These are phyloP conservation scores for Antennarius striatus DNA, from an alignment of 2,113 vertebrate species.

Conservation along the genomic window DNA sequence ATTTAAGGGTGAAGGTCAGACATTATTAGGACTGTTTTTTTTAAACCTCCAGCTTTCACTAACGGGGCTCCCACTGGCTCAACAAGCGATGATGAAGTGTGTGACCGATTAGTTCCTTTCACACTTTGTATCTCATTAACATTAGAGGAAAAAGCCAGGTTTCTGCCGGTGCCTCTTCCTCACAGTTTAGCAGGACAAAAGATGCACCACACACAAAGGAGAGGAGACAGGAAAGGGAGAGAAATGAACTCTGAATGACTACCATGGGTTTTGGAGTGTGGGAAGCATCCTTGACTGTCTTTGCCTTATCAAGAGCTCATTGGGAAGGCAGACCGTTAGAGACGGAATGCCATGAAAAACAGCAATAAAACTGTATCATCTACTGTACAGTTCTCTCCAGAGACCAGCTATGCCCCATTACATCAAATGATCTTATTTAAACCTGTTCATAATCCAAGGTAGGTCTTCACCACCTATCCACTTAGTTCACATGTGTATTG, in stretches of 20 bases:
- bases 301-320: slow-evolving; percentile 62
- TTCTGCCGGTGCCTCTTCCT: slow-evolving; percentile 25
- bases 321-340: slow-evolving; percentile 51
- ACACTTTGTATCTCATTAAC: slow-evolving; percentile 69
- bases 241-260: neutral
- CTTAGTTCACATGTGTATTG: slow-evolving; percentile 28
- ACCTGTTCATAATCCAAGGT: slow-evolving; percentile 48
- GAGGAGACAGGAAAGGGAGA: slow-evolving; percentile 12
- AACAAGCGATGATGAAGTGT: slow-evolving; percentile 56
- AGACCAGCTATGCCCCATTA: slow-evolving; percentile 63
- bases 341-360: slow-evolving; percentile 55
- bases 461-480: slow-evolving; percentile 42
- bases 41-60: slow-evolving; percentile 25
- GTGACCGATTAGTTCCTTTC: slow-evolving; percentile 38
- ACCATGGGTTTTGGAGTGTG: slow-evolving; percentile 21
- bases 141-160: slow-evolving; percentile 24
- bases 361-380: slow-evolving; percentile 61
- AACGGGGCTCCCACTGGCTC: slow-evolving; percentile 38
- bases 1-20: slow-evolving; percentile 28
- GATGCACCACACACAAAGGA: slow-evolving; percentile 9
- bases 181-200: slow-evolving; percentile 26
- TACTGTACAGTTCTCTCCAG: slow-evolving; percentile 44
- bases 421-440: slow-evolving; percentile 59
- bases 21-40: slow-evolving; percentile 20
- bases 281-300: slow-evolving; percentile 43